phyloP scores from a whole-genome alignment of 2,797 vertebrate genomes.

The Cheirogaleus major region DNA sequence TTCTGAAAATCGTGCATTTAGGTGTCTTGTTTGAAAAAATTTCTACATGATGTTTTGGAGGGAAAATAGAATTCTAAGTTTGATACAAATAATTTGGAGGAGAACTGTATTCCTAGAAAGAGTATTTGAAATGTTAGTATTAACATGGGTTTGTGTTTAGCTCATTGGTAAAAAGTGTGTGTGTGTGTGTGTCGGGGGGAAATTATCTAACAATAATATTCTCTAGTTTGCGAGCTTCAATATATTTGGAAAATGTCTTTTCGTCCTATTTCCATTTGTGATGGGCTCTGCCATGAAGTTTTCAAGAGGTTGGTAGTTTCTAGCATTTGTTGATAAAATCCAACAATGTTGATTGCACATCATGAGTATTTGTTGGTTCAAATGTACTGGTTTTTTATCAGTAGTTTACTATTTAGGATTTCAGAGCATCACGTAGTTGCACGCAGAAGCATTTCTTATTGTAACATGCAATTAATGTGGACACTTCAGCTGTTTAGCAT shows the following conservation, averaged over 20 bases:
- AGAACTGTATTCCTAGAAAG: not conserved
- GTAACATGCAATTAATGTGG: not conserved
- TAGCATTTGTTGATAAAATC: not conserved
- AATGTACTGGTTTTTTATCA: not conserved
- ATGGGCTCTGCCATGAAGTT: not conserved
- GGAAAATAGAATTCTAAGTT: conserved; percentile 20
- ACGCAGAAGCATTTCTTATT: not conserved
- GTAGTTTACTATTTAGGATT: not conserved
- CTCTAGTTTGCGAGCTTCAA: not conserved
- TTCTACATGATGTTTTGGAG: not conserved
- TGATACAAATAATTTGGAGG: not conserved
- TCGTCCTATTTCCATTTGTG: not conserved
- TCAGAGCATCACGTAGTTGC: not conserved
- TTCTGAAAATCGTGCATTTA: not conserved
- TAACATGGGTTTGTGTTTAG: not conserved
- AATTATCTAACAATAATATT: not conserved
- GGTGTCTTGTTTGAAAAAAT: not conserved
- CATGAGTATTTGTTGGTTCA: not conserved
- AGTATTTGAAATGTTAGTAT: not conserved
- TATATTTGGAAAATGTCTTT: not conserved
- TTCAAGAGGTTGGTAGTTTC: not conserved
- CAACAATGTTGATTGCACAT: not conserved
- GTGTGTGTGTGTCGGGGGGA: not conserved
- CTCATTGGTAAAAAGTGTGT: not conserved
- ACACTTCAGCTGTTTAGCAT: not conserved